These are phyloP conservation scores for Antrozous pallidus DNA, from an alignment of 2,797 vertebrate species.

Conservation along the genomic window DNA sequence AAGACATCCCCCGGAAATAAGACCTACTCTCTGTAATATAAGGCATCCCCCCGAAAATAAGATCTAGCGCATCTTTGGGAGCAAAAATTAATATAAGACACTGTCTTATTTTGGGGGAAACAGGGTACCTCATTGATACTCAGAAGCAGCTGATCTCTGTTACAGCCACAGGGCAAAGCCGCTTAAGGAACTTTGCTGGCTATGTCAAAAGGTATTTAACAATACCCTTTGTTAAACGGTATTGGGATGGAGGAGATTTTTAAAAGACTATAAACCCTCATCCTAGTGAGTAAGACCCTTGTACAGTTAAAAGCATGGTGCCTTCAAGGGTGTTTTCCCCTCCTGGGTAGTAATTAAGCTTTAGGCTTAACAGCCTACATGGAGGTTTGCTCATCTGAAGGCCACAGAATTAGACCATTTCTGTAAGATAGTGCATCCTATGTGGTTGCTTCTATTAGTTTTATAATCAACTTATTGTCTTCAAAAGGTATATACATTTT, in stretches of 20 bases:
- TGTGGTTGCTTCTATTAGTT: neutral
- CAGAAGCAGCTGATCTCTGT: neutral
- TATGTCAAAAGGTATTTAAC: neutral
- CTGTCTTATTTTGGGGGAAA: no score
- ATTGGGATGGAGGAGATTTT: neutral
- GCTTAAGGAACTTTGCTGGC: neutral
- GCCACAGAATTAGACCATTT: neutral
- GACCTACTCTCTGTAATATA: no score
- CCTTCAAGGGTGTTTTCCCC: neutral
- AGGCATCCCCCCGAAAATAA: no score
- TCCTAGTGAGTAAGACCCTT: neutral
- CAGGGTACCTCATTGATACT: neutral
- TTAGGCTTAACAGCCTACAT: neutral
- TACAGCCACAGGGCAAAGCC: neutral
- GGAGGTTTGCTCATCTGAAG: neutral
- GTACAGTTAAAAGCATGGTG: neutral
- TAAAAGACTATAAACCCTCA: neutral
- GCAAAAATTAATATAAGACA: no score
- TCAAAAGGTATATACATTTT: neutral
- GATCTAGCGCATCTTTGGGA: no score
- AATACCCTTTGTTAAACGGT: no score
- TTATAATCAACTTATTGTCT: neutral
- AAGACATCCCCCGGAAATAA: no score
- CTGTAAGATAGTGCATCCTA: neutral
- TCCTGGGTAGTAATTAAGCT: neutral